Base-by-base conservation (phyloP, 1,140 invertebrate genomes). In the Drosophila navojoa region DNA sequence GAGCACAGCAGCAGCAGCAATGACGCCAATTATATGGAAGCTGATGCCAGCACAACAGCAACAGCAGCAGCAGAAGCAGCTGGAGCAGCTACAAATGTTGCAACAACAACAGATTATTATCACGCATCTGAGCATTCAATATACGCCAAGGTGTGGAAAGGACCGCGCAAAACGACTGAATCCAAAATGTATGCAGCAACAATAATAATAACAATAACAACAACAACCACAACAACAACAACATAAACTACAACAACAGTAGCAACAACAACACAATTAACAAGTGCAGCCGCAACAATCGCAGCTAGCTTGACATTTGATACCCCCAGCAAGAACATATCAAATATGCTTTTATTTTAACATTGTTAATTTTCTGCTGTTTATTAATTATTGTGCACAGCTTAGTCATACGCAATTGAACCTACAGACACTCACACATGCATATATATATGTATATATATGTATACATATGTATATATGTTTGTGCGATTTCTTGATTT, bases 91-190 rank as follows among this genome's bases (percentile, higher is more conserved):
- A 61, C 27, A 44, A 27, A 57, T 40, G 58, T n/a, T 50, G 49
- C 67, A 53, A 70, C 71, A 16, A 53, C 62, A 16, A 71, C 55
- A 54, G 63, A 70, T 50, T 76, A 73, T 53, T 76, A 70, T 58
- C 76, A 82, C 58, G 79, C 73, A 5, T 77, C 81, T 19, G 91
- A 92, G 76, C 84, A 91, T 54, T 91, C 90, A 15, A 91, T 92
- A 38, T 92, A 92, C 62, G 90, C 91, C 55, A 92, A 92, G 79
- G 91, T 92, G 53, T 92, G 91, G 91, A 92, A 92, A 74, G 91
- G 91, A 78, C 91, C 91, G 13, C 86, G 87, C 57, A 92, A 92
- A 82, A 73, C 91, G 35, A 90, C 90, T 79, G 91, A 92, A 87
- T 87, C 91, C 27, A 92, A 92, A 92, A 92, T 91, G 91, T 92